phyloP scores from a whole-genome alignment of 2,888 invertebrate species.

The Acleris cristana region DNA sequence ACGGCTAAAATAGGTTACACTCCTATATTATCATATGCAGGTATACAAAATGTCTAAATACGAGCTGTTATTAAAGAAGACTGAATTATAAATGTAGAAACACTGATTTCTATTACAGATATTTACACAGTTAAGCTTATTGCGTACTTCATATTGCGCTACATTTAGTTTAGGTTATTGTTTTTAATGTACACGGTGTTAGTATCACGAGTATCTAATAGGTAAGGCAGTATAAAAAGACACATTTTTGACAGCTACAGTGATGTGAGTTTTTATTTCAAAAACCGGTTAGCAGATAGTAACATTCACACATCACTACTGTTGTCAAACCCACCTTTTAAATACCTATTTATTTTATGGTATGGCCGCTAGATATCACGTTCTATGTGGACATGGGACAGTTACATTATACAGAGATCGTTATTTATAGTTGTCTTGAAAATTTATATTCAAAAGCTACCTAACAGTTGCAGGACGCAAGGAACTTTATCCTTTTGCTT shows the following conservation, averaged over 20 bases:
- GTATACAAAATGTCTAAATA: conserved; percentile 76
- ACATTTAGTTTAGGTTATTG: conserved; percentile 49
- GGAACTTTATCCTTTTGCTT: conserved; percentile 26
- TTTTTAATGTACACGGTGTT: conserved; percentile 46
- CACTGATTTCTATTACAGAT: conserved; percentile 69
- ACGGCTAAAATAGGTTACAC: conserved; percentile 45
- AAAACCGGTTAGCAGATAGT: conserved; percentile 21
- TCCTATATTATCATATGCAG: conserved; percentile 47
- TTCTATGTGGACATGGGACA: conserved; percentile 56
- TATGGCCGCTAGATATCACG: conserved; percentile 78
- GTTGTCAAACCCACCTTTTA: conserved; percentile 31
- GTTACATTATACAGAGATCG: conserved; percentile 46
- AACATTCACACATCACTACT: conserved; percentile 30
- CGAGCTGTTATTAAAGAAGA: conserved; percentile 72
- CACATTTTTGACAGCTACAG: conserved; percentile 15
- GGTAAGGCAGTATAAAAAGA: conserved; percentile 34
- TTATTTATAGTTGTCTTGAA: conserved; percentile 39
- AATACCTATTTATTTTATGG: conserved; percentile 43
- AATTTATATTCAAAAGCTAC: conserved; percentile 35
- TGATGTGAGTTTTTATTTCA: conserved; percentile 19
- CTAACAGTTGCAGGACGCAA: conserved; percentile 26
- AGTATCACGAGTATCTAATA: conserved; percentile 40
- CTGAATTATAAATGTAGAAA: conserved; percentile 63
- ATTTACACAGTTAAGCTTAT: conserved; percentile 78
- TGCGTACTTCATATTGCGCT: conserved; percentile 61